Evolutionary conservation across 2,113 vertebrate species (phyloP), one percentile per base, ranked within the genome.

Genomic region (Trematocara stigmaticum): DNA sequence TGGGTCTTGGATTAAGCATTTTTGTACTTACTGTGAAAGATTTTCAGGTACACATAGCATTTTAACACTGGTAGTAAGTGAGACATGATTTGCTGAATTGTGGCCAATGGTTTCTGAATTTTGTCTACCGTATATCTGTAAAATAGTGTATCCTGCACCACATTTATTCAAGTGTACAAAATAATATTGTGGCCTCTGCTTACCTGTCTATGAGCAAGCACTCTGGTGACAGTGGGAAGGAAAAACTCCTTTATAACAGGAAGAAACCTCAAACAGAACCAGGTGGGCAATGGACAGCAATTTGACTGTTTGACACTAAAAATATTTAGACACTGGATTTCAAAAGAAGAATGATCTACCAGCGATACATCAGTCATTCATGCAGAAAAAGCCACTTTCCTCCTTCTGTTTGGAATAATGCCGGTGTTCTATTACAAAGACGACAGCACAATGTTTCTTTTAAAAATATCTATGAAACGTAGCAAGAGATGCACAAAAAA

Each of bases 331-430:
- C 47, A 56, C 10, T 78, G 40, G 79, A 64, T 88, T 84, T 71
- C 1, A 59, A 83, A 81, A 42, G 42, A 71, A 83, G 29, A 87
- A 74, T 59, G 42, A 79, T 84, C 55, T 56, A n/a, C 38, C 76
- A 2, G 64, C 7, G 8, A 87, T 35, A 29, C 11, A 26, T 51
- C 69, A 52, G 7, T 35, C 20, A n/a, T 79, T 79, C 53, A 83
- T 85, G 47, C 56, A 51, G 23, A 69, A 80, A 52, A 52, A 40
- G 49, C n/a, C 9, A 6, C 31, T 49, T 49, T 18, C 40, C 56
- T 83, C 16, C 38, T 42, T 81, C 6, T 87, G 40, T 82, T 86
- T 86, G 57, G 20, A 86, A 84, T 83, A 6, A 86, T 89, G 66
- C 47, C 5, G 13, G n/a, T 53, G 6, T 76, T 79, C 69, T 15